Percentiles rank a stretch among this genome's conserved stretches.
These are phyloP conservation scores for Eupithecia exiguata DNA, from an alignment of 2,888 invertebrate genomes.

Conservation along the genomic window DNA sequence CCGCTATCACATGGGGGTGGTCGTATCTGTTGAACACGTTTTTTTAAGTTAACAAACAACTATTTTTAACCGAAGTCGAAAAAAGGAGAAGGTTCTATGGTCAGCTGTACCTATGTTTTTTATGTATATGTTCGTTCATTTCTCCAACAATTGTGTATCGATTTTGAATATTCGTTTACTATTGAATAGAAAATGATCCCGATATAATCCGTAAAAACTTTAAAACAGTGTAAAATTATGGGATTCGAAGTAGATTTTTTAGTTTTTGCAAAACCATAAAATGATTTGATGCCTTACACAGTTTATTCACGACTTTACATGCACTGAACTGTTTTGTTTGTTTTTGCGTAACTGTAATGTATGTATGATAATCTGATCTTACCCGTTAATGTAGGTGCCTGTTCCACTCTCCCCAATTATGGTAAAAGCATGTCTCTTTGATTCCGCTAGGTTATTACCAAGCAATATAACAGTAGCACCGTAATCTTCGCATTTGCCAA, in stretches of 20 bases:
- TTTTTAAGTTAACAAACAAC: not conserved
- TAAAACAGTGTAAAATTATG: no score
- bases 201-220: no score
- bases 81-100: no score
- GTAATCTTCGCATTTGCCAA: conserved; percentile 88
- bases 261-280: no score
- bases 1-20: conserved; percentile 95
- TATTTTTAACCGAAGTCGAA: no score
- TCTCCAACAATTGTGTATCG: no score
- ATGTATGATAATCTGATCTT: conserved; percentile 36
- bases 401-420: conserved; percentile 86
- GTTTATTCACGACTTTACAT: not conserved
- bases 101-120: no score
- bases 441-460: conserved; percentile 90
- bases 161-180: no score
- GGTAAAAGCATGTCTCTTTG: conserved; percentile 88
- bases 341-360: no score
- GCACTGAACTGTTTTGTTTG: not conserved
- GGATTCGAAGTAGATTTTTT: no score
- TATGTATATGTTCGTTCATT: no score
- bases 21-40: conserved; percentile 86
- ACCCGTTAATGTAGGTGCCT: conserved; percentile 92
- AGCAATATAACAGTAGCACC: conserved; percentile 91
- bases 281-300: not conserved
- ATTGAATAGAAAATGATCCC: no score